A percentile compares a stretch with the other conserved stretches of the same genome.
These are phyloP conservation scores for Bombus waltoni DNA, from an alignment of 1,140 invertebrate species.

Conservation along the genomic window DNA sequence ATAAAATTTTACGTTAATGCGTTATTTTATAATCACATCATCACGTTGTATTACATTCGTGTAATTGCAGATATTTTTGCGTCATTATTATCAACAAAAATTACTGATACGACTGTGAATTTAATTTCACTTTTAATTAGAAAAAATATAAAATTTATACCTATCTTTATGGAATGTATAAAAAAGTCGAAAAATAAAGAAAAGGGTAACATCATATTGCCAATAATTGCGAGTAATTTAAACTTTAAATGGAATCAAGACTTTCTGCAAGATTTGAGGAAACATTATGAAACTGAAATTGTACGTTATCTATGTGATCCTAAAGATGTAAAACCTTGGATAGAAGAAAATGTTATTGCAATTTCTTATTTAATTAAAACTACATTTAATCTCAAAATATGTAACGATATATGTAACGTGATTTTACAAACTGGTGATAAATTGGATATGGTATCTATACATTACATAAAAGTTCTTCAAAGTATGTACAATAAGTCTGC, in stretches of 20 bases:
- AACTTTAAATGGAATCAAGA: constrained; percentile 70
- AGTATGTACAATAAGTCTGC: constrained; percentile 76
- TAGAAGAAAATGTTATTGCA: constrained; percentile 70
- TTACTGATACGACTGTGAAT: constrained; percentile 62
- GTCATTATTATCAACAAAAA: constrained; percentile 63
- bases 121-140: constrained; percentile 71
- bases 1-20: constrained; percentile 23
- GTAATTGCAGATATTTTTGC: constrained; percentile 69
- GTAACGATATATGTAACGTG: constrained; percentile 65
- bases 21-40: not conserved
- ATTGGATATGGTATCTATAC: constrained; percentile 69
- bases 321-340: constrained; percentile 67
- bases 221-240: constrained; percentile 73
- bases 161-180: constrained; percentile 67
- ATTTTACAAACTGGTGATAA: constrained; percentile 77
- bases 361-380: constrained; percentile 73
- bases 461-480: constrained; percentile 77
- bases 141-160: constrained; percentile 68
- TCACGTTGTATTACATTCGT: not conserved
- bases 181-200: constrained; percentile 62
- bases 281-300: constrained; percentile 69
- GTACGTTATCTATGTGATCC: constrained; percentile 69
- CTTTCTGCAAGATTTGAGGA: constrained; percentile 71
- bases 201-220: constrained; percentile 70
- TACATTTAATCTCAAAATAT: constrained; percentile 70